Evolutionary conservation across 2,113 vertebrate genomes (phyloP).

Genomic region (Microcebus lehilahytsara): DNA sequence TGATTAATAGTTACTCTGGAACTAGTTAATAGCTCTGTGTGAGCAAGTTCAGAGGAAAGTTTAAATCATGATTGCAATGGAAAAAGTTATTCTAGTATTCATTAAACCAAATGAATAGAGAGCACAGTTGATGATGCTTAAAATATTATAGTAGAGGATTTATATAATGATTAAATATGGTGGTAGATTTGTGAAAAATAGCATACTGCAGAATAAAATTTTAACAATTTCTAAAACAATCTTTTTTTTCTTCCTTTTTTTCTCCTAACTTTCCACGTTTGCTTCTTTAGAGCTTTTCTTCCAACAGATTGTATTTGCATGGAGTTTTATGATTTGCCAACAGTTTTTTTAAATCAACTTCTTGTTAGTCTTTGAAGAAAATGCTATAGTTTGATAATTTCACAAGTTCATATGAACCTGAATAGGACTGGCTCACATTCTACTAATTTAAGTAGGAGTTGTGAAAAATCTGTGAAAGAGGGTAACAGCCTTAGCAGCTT

Average conservation of each 20-base stretch:
- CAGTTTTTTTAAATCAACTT: neutral
- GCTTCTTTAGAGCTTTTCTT: neutral
- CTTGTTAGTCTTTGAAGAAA: neutral
- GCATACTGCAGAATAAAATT: neutral
- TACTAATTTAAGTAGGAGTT: neutral
- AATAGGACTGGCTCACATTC: neutral
- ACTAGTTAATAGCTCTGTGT: neutral
- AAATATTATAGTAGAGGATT: neutral
- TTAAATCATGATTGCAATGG: neutral
- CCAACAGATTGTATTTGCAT: neutral
- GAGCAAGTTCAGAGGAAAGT: neutral
- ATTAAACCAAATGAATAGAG: neutral
- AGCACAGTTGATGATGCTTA: neutral
- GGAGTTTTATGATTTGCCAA: neutral
- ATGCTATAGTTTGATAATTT: neutral
- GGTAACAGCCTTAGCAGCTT: neutral
- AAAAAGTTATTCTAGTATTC: neutral
- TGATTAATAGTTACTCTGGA: slow-evolving; percentile 28
- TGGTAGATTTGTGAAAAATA: neutral
- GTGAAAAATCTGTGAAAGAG: neutral
- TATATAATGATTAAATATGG: slow-evolving; percentile 12
- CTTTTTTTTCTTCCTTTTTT: neutral
- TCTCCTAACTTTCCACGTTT: neutral
- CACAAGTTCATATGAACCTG: neutral
- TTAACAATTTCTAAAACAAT: neutral